Evolutionary conservation across 2,113 vertebrate genomes (phyloP).

Genomic region (Pituophis catenifer): DNA sequence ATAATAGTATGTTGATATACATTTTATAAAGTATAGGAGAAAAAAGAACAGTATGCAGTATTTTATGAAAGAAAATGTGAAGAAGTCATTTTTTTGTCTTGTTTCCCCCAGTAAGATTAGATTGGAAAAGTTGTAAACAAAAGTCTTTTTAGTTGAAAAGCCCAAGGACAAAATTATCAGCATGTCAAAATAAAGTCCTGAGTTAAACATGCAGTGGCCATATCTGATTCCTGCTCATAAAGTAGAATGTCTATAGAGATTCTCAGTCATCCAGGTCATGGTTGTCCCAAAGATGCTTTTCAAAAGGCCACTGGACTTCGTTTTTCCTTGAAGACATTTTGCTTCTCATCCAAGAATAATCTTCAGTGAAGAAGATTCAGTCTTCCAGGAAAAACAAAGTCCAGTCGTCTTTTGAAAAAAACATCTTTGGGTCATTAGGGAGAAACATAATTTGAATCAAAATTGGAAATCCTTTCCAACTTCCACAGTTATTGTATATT

Average conservation of each 20-base stretch:
- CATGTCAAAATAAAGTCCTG: not conserved
- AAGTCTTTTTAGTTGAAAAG: not conserved
- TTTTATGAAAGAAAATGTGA: not conserved
- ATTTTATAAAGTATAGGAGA: not conserved
- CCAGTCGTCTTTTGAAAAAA: not conserved
- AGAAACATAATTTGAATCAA: not conserved
- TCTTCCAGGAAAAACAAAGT: too few species aligned
- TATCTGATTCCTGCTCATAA: not conserved
- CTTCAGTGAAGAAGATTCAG: not conserved
- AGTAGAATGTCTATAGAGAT: not conserved
- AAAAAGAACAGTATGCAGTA: not conserved
- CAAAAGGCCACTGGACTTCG: not conserved
- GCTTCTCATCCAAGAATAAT: not conserved
- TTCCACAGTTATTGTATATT: not conserved
- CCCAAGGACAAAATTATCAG: not conserved
- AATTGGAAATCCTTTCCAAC: not conserved
- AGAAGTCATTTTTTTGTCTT: not conserved
- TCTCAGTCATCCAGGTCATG: not conserved
- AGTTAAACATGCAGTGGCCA: not conserved
- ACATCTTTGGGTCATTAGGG: not conserved
- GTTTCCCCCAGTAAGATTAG: not conserved
- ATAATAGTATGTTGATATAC: not conserved
- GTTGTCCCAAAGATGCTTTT: not conserved
- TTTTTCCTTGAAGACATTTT: not conserved
- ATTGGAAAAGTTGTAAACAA: not conserved